Percentiles rank a stretch among this genome's conserved stretches.
These are phyloP conservation scores for Brachypodius melanocephalos DNA, from an alignment of 2,113 vertebrate species.

Conservation along the genomic window DNA sequence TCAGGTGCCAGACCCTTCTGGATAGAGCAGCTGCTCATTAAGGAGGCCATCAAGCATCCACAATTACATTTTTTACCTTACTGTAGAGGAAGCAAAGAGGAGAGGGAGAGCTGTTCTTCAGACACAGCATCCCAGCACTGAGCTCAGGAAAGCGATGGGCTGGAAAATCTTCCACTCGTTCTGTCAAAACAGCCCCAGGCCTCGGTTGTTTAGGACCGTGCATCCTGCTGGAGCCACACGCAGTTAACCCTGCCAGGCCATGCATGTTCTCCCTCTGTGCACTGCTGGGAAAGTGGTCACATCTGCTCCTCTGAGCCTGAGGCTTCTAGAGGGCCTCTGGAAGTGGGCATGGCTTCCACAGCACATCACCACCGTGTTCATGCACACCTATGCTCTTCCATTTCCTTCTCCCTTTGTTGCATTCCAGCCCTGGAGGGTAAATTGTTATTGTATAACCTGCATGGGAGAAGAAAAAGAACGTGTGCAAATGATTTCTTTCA, in stretches of 20 bases:
- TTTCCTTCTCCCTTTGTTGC: background rate
- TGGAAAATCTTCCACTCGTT: background rate
- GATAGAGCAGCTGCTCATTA: background rate
- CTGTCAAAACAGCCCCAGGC: background rate
- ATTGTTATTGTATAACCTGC: background rate
- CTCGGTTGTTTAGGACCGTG: accelerated
- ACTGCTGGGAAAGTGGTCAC: background rate
- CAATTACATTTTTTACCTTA: background rate
- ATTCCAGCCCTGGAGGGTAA: background rate
- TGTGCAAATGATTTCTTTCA: background rate
- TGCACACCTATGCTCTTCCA: background rate
- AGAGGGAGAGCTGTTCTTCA: background rate
- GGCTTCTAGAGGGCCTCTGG: background rate
- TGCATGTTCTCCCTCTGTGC: background rate
- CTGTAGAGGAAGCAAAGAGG: background rate
- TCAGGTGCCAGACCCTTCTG: background rate
- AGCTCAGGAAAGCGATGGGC: background rate
- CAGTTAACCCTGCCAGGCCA: background rate
- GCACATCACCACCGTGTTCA: background rate
- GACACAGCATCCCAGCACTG: background rate
- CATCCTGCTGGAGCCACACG: background rate
- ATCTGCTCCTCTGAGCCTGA: background rate
- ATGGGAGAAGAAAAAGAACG: background rate
- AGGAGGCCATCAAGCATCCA: background rate
- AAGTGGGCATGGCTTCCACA: background rate